These are phyloP conservation scores for Cyprinella venusta DNA, from an alignment of 2,797 vertebrate genomes.

Conservation along the genomic window DNA sequence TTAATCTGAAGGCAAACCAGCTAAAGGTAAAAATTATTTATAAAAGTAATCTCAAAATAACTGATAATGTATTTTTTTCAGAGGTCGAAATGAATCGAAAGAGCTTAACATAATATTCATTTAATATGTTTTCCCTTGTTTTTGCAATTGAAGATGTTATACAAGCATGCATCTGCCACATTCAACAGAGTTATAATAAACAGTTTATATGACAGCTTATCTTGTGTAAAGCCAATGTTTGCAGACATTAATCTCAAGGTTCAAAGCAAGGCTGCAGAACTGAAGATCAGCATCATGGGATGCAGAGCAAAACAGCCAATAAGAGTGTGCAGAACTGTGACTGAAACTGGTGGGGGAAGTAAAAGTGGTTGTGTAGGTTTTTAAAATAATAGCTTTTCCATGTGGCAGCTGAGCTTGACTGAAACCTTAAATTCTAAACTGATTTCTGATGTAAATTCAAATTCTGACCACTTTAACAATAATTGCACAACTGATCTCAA, in stretches of 20 bases:
- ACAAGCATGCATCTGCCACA: neutral
- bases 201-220: neutral
- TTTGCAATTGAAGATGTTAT: neutral
- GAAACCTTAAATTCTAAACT: slow-evolving; percentile 23
- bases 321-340: neutral
- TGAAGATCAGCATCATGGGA: slow-evolving; percentile 4
- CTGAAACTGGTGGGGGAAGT: slow-evolving; percentile 3
- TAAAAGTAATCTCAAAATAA: neutral
- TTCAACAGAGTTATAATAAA: neutral
- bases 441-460: slow-evolving; percentile 24
- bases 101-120: neutral
- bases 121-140: neutral
- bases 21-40: neutral
- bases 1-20: neutral
- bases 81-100: too few relatives aligned
- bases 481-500: slow-evolving; percentile 3
- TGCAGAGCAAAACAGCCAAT: neutral
- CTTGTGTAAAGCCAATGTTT: slow-evolving; percentile 11
- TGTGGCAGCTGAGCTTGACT: neutral
- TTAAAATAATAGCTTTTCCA: slow-evolving; percentile 25
- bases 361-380: neutral
- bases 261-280: neutral
- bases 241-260: slow-evolving; percentile 17
- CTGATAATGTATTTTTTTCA: neutral
- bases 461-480: neutral